Conservation (phyloP, 1,140 invertebrate genomes). For the Eupristina koningsbergeri region DNA sequence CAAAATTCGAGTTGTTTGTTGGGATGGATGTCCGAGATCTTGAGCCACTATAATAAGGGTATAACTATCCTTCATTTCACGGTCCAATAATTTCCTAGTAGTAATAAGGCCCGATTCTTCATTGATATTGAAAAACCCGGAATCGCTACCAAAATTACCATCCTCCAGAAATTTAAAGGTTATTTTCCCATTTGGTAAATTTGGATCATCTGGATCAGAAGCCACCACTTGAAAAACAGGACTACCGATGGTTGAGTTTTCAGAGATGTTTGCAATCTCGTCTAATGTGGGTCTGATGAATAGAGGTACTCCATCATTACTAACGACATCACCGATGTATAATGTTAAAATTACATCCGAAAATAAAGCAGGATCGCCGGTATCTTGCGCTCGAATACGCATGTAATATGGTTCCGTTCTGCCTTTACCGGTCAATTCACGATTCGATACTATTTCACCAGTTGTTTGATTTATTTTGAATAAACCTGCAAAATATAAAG, state of each 20-base stretch:
- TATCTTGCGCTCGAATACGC: conserved; percentile 80
- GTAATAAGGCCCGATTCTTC: conserved; percentile 82
- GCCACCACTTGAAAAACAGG: conserved; percentile 85
- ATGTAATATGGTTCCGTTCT: conserved; percentile 83
- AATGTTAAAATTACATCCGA: conserved; percentile 79
- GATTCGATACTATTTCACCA: conserved; percentile 79
- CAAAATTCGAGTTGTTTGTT: conserved; percentile 81
- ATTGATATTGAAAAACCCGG: conserved; percentile 79
- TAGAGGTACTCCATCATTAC: conserved; percentile 86
- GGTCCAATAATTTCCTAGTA: conserved; percentile 79
- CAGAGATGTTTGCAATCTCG: conserved; percentile 81
- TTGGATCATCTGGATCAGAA: conserved; percentile 85
- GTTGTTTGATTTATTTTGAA: conserved; percentile 79
- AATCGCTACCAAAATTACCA: conserved; percentile 76
- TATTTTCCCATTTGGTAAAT: conserved; percentile 81
- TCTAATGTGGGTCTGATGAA: conserved; percentile 82
- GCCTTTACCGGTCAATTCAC: conserved; percentile 83
- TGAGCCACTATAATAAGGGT: conserved; percentile 83
- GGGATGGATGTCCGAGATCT: conserved; percentile 83
- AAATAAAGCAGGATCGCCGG: conserved; percentile 77
- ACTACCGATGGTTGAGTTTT: conserved; percentile 83
- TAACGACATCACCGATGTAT: conserved; percentile 86
- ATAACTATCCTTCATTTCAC: conserved; percentile 82
- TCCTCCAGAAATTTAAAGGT: conserved; percentile 82
- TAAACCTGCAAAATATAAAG: conserved; percentile 57